These are phyloP conservation scores for Murina feae DNA, from an alignment of 2,113 vertebrate genomes.

Conservation along the genomic window DNA sequence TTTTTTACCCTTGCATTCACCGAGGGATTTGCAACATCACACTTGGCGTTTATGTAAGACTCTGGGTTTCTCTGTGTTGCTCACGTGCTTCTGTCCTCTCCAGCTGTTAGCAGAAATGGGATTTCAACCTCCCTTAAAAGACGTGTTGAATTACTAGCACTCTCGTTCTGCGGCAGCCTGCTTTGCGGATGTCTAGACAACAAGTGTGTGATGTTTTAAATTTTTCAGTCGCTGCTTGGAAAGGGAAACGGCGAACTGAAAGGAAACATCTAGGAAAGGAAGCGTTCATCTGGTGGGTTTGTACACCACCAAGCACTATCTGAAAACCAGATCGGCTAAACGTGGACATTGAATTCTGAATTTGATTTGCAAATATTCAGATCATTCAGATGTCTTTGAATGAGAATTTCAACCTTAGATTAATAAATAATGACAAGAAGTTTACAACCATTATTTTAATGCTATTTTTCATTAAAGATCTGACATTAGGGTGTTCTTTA, in stretches of 20 bases:
- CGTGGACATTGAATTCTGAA: not conserved
- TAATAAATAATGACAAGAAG: constrained; percentile 11
- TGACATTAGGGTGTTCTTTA: not conserved
- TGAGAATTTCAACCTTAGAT: constrained; percentile 22
- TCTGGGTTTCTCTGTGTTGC: not conserved
- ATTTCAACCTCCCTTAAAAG: not conserved
- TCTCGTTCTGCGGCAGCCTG: not conserved
- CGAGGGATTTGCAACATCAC: constrained; percentile 18
- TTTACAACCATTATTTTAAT: not conserved
- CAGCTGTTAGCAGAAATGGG: not conserved
- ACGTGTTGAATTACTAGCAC: not conserved
- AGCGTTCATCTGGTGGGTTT: not conserved
- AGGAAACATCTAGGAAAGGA: constrained; percentile 13
- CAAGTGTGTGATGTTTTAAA: not conserved
- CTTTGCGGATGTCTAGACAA: not conserved
- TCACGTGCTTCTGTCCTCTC: not conserved
- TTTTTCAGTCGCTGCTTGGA: not conserved
- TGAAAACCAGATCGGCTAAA: not conserved
- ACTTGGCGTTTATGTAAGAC: not conserved
- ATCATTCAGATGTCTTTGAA: not conserved
- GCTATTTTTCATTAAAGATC: not conserved
- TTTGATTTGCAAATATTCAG: not conserved
- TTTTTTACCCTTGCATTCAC: constrained; percentile 40
- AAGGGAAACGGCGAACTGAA: constrained; percentile 8
- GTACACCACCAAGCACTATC: not conserved